These are phyloP conservation scores for Tetheella fluctuosa DNA, from an alignment of 2,888 invertebrate genomes.

Conservation along the genomic window DNA sequence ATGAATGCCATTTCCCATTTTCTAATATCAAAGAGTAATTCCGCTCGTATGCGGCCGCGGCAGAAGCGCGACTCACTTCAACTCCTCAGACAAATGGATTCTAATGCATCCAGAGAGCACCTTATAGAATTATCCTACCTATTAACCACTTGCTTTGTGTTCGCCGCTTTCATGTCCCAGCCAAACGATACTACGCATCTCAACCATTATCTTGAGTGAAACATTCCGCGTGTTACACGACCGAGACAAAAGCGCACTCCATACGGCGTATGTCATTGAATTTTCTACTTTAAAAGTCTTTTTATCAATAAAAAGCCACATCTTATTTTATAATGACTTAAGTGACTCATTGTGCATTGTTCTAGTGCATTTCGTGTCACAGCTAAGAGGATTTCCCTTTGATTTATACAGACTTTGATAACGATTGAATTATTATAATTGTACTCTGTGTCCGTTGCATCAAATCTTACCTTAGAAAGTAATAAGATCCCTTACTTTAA, in stretches of 20 bases:
- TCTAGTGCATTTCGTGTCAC: not conserved
- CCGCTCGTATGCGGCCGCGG: not conserved
- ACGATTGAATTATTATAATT: not conserved
- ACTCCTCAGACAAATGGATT: slow-evolving; percentile 61
- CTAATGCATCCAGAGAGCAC: slow-evolving; percentile 67
- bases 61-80: slow-evolving; percentile 30
- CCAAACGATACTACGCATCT: slow-evolving; percentile 55
- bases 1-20: slow-evolving; percentile 8
- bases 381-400: not conserved
- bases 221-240: slow-evolving; percentile 28
- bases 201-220: slow-evolving; percentile 62
- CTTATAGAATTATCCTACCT: slow-evolving; percentile 74
- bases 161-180: slow-evolving; percentile 63
- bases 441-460: not conserved
- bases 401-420: not conserved
- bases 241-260: slow-evolving; percentile 32
- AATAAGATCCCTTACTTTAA: not conserved
- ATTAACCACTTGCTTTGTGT: slow-evolving; percentile 81
- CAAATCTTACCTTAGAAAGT: not conserved
- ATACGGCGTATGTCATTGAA: slow-evolving; percentile 33
- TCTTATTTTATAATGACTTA: not conserved
- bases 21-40: slow-evolving; percentile 30
- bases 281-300: slow-evolving; percentile 28
- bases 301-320: slow-evolving; percentile 3
- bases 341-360: slow-evolving; percentile 8